Evolutionary conservation across 1,140 invertebrate genomes (phyloP).

Genomic region (Eumeta japonica): DNA sequence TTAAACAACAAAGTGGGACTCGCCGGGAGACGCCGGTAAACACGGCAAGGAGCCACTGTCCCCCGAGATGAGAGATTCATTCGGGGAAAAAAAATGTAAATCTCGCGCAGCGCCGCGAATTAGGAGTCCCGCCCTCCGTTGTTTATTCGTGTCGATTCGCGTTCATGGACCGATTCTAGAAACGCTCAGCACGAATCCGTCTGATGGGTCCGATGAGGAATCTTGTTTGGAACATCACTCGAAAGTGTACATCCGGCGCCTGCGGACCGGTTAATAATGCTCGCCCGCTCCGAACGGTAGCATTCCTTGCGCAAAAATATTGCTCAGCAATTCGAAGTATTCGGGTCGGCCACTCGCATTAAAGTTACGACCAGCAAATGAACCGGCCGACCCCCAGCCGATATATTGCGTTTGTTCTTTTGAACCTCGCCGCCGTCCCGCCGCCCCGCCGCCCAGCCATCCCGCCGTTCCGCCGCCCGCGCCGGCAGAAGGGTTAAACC

Average conservation of each 20-base stretch:
- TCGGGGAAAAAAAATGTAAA: constrained; percentile 48
- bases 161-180: neutral
- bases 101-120: constrained; percentile 30
- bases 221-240: no score
- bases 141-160: constrained; percentile 16
- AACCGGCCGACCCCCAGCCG: constrained; percentile 25
- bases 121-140: constrained; percentile 30
- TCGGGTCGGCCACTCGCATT: constrained; percentile 41
- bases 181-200: no score
- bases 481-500: constrained; percentile 51
- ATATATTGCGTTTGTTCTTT: constrained; percentile 59
- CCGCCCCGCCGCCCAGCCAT: no score
- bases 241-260: neutral
- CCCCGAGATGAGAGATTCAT: constrained; percentile 52
- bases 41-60: constrained; percentile 54
- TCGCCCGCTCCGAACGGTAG: constrained; percentile 43
- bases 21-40: constrained; percentile 41
- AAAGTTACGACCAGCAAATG: constrained; percentile 51
- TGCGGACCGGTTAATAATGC: constrained; percentile 41
- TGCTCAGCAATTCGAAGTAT: constrained; percentile 51
- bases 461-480: no score
- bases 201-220: no score
- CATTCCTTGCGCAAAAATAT: constrained; percentile 55
- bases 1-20: constrained; percentile 55
- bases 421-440: constrained; percentile 37